Percentiles rank a stretch among this genome's conserved stretches.
phyloP scores from a whole-genome alignment of 1,140 invertebrate genomes.

The Drosophila mauritiana region DNA sequence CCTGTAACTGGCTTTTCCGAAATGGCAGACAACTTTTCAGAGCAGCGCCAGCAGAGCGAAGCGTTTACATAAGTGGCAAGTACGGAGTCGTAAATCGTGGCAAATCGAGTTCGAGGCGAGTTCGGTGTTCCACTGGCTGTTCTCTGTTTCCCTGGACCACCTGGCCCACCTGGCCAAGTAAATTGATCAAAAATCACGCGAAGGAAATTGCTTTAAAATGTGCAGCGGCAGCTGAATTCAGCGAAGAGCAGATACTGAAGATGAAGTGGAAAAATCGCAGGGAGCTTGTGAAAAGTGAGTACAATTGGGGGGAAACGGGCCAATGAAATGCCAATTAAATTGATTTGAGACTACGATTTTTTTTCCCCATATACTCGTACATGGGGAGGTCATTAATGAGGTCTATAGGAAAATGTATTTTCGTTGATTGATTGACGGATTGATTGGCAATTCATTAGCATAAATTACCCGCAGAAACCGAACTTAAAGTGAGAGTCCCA shows the following conservation, averaged over 20 bases:
- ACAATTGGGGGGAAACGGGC: background rate
- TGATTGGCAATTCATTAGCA: conserved; percentile 66
- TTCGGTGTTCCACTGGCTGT: background rate
- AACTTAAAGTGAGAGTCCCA: background rate
- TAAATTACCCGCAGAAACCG: conserved; percentile 59
- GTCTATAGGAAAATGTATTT: conserved; percentile 32
- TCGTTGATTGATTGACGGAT: conserved; percentile 63
- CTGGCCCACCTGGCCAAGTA: conserved; percentile 23
- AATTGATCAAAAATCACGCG: conserved; percentile 69
- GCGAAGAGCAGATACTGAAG: background rate
- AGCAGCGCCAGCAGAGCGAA: background rate
- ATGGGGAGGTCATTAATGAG: conserved; percentile 53
- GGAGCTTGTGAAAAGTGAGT: background rate
- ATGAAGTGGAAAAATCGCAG: background rate
- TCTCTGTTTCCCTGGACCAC: conserved; percentile 4
- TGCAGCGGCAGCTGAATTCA: conserved; percentile 40
- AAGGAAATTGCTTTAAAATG: conserved; percentile 60
- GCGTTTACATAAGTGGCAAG: conserved; percentile 50
- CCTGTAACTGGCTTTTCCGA: conserved; percentile 3
- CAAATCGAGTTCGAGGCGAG: conserved; percentile 6
- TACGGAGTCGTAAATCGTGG: conserved; percentile 40
- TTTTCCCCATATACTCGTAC: conserved; percentile 1
- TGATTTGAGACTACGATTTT: conserved; percentile 61
- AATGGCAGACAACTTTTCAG: conserved; percentile 36
- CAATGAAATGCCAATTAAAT: conserved; percentile 67